These are phyloP conservation scores for Lingula anatina DNA, from an alignment of 2,888 invertebrate species.

Conservation along the genomic window DNA sequence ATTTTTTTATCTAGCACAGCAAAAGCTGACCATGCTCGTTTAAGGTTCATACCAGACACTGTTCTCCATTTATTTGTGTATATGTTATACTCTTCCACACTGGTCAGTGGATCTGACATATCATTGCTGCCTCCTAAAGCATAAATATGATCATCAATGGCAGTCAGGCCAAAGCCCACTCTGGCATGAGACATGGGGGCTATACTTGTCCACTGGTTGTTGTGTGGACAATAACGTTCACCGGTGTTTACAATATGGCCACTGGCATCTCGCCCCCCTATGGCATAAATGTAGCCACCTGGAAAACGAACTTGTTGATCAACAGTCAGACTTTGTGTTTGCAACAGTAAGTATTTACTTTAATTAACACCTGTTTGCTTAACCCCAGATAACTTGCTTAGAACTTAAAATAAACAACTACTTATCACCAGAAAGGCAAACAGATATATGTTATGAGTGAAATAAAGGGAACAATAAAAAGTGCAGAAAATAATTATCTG, in stretches of 20 bases:
- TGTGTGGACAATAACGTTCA: conserved; percentile 30
- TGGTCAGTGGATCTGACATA: conserved; percentile 29
- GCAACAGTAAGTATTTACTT: too few relatives aligned
- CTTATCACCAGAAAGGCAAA: too few relatives aligned
- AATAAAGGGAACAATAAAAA: too few relatives aligned
- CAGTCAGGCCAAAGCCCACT: conserved; percentile 30
- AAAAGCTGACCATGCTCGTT: conserved; percentile 30
- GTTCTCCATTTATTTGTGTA: conserved; percentile 34
- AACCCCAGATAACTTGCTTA: neutral
- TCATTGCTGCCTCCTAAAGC: conserved; percentile 37
- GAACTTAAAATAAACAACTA: too few relatives aligned
- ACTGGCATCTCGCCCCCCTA: conserved; percentile 30
- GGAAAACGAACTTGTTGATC: conserved; percentile 5
- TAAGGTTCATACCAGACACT: conserved; percentile 32
- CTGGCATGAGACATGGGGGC: conserved; percentile 31
- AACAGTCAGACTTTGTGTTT: neutral
- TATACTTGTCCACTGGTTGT: conserved; percentile 27
- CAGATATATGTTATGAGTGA: too few relatives aligned
- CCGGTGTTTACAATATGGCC: conserved; percentile 25
- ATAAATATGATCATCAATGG: conserved; percentile 35
- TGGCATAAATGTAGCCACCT: conserved; percentile 37
- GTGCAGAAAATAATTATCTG: too few relatives aligned
- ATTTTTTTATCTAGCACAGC: conserved; percentile 32
- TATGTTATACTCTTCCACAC: conserved; percentile 33
- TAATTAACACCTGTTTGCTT: neutral